Percentiles rank a stretch among this genome's conserved stretches.
phyloP scores from a whole-genome alignment of 2,888 invertebrate genomes.

The Nemurella pictetii region DNA sequence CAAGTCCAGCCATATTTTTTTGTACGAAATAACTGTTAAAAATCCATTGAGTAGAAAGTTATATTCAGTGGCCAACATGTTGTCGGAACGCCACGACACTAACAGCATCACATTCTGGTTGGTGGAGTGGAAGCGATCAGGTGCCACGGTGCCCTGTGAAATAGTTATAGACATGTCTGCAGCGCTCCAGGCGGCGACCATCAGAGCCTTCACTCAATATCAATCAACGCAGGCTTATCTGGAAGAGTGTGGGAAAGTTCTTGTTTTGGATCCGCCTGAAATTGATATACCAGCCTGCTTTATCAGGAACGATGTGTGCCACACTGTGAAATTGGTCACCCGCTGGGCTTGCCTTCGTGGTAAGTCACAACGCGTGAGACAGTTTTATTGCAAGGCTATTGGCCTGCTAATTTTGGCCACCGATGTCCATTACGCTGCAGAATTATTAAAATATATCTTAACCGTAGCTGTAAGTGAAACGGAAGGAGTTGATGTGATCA shows the following conservation, averaged over 20 bases:
- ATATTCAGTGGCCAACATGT: slow-evolving; percentile 42
- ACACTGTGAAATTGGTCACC: neutral
- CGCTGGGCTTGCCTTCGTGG: neutral
- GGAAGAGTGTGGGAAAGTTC: neutral
- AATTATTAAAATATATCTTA: neutral
- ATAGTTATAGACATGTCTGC: slow-evolving; percentile 38
- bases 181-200: slow-evolving; percentile 29
- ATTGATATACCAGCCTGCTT: neutral
- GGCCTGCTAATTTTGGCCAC: neutral
- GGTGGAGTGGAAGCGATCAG: slow-evolving; percentile 38
- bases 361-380: neutral
- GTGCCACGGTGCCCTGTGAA: slow-evolving; percentile 39
- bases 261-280: neutral
- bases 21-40: slow-evolving; percentile 39
- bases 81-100: slow-evolving; percentile 41
- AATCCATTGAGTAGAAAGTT: slow-evolving; percentile 35
- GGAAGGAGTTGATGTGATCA: slow-evolving; percentile 2
- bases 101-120: slow-evolving; percentile 39
- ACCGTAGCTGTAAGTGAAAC: slow-evolving; percentile 12
- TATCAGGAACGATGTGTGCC: neutral
- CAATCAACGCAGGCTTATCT: neutral
- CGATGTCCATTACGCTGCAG: neutral
- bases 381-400: neutral
- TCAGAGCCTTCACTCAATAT: neutral
- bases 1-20: slow-evolving; percentile 36